Evolutionary conservation across 2,113 vertebrate genomes (phyloP).

Genomic region (Phylloscopus trochilus): DNA sequence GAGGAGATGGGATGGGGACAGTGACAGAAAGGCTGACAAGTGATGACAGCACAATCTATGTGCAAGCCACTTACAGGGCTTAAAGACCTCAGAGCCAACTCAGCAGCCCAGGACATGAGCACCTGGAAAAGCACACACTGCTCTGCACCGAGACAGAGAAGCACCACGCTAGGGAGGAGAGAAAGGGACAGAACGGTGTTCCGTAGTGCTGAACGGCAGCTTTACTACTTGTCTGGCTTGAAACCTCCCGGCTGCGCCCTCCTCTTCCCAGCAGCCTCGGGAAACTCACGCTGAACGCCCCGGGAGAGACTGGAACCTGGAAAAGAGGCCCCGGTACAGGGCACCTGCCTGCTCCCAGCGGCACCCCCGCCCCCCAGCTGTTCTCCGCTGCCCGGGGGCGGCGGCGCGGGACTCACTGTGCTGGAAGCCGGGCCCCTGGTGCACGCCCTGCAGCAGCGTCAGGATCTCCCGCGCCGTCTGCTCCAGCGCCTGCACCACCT

Average conservation of each 20-base stretch:
- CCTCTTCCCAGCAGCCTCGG: fast-evolving
- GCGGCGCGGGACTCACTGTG: constrained; percentile 80
- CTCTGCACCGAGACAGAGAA: fast-evolving
- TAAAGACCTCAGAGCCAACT: not conserved
- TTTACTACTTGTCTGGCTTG: fast-evolving
- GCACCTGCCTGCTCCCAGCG: no score
- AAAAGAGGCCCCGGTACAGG: fast-evolving
- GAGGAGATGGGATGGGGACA: not conserved
- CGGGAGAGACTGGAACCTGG: fast-evolving
- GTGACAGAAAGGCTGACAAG: not conserved
- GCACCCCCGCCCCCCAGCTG: not conserved
- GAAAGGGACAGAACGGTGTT: fast-evolving
- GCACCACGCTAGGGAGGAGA: fast-evolving
- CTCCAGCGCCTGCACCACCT: constrained; percentile 91
- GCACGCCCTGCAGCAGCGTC: constrained; percentile 93
- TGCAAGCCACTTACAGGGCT: fast-evolving
- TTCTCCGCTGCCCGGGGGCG: not conserved
- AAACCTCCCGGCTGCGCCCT: not conserved
- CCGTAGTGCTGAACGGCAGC: fast-evolving
- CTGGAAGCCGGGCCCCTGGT: constrained; percentile 92
- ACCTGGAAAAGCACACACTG: fast-evolving
- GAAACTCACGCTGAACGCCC: not conserved
- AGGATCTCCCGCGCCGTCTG: constrained; percentile 96
- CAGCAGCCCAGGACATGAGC: fast-evolving
- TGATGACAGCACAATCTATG: fast-evolving